Evolutionary conservation across 1,140 invertebrate species (phyloP).

Genomic region (Phenacoccus solenopsis): DNA sequence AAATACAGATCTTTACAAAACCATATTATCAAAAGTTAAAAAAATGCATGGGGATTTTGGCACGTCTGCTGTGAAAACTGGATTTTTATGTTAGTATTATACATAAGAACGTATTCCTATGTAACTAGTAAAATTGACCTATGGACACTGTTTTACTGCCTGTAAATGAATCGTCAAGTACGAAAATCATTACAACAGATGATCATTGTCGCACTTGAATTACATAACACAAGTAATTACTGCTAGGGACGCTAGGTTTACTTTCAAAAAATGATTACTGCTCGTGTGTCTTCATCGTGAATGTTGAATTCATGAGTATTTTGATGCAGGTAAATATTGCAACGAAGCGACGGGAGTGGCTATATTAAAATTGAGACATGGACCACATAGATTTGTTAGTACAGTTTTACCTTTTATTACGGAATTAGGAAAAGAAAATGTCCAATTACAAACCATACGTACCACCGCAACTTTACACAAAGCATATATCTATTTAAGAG

Average conservation of each 20-base stretch:
- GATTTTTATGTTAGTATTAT: conserved; percentile 40
- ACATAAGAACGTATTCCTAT: too few relatives aligned
- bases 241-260: too few relatives aligned
- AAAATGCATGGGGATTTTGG: conserved; percentile 60
- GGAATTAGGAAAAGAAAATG: neutral
- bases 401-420: conserved; percentile 48
- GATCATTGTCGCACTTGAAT: too few relatives aligned
- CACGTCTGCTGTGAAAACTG: conserved; percentile 46
- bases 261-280: too few relatives aligned
- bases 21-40: conserved; percentile 30
- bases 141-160: too few relatives aligned
- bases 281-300: conserved; percentile 15
- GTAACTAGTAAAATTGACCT: too few relatives aligned
- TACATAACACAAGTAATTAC: too few relatives aligned
- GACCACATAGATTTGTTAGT: conserved; percentile 53
- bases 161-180: too few relatives aligned
- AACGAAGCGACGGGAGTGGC: conserved; percentile 58
- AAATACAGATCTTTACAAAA: neutral
- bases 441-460: neutral
- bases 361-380: conserved; percentile 52
- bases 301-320: neutral
- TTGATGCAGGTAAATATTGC: conserved; percentile 52
- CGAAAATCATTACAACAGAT: too few relatives aligned
- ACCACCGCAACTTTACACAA: neutral
- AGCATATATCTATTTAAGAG: neutral